Conservation (phyloP, 1,140 invertebrate genomes). For the Anastatus disparis region DNA sequence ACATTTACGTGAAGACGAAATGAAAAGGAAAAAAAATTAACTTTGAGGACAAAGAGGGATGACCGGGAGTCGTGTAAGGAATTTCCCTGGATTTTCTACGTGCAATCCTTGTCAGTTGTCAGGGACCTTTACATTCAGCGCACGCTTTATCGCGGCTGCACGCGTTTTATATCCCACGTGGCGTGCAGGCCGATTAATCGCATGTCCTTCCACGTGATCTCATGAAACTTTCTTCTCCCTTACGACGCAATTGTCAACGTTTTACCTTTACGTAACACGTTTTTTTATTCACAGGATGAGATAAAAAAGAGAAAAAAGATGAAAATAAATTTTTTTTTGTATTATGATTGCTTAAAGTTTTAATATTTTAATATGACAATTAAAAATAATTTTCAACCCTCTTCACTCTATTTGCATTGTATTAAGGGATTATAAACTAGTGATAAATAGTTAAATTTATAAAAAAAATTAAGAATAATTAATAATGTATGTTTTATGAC, state of each 20-base stretch:
- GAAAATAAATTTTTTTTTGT: no score
- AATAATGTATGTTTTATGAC: no score
- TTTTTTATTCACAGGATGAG: not conserved
- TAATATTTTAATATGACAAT: no score
- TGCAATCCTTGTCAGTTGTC: not conserved
- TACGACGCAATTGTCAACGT: not conserved
- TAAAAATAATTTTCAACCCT: no score
- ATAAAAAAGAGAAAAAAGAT: not conserved
- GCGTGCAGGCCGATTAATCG: not conserved
- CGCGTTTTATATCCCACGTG: constrained; percentile 5
- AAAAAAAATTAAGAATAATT: no score
- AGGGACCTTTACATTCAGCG: not conserved
- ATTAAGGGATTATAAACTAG: no score
- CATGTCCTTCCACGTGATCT: constrained; percentile 18
- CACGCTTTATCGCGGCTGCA: not conserved
- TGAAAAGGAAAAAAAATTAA: no score
- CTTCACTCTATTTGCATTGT: no score
- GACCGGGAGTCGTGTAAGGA: not conserved
- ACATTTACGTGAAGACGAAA: no score
- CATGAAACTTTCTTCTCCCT: not conserved
- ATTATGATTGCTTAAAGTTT: no score
- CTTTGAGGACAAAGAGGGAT: not conserved
- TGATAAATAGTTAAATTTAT: no score
- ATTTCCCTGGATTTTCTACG: not conserved
- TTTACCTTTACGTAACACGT: constrained; percentile 1